Percentiles rank a stretch among this genome's conserved stretches.
These are phyloP conservation scores for Hydrotaea cyrtoneurina DNA, from an alignment of 2,888 invertebrate genomes.

Conservation along the genomic window DNA sequence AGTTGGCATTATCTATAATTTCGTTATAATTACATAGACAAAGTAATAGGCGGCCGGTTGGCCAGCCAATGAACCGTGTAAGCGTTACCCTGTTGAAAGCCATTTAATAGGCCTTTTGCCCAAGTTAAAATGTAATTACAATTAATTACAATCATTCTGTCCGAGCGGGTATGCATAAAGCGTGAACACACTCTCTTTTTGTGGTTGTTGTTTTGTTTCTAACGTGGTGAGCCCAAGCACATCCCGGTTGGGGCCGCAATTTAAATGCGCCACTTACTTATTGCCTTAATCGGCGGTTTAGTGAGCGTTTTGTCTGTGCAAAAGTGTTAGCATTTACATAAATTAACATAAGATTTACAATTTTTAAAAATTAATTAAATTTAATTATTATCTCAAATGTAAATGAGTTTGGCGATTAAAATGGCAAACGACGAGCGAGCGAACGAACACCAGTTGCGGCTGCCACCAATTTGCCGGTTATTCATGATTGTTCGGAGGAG, in stretches of 20 bases:
- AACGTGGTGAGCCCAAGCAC: neutral
- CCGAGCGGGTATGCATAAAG: neutral
- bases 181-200: constrained; percentile 19
- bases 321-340: constrained; percentile 65
- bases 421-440: neutral
- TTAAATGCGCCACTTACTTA: neutral
- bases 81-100: constrained; percentile 51
- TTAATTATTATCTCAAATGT: constrained; percentile 47
- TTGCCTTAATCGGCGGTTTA: neutral
- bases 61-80: neutral
- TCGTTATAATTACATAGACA: constrained; percentile 56
- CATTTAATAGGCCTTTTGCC: constrained; percentile 62
- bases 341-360: constrained; percentile 61
- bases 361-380: constrained; percentile 64
- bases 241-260: neutral
- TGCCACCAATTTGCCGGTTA: neutral
- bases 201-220: neutral
- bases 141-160: constrained; percentile 53
- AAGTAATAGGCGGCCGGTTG: neutral
- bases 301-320: constrained; percentile 54
- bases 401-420: constrained; percentile 1
- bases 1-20: constrained; percentile 55
- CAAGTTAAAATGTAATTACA: constrained; percentile 59
- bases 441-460: neutral
- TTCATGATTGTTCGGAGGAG: neutral